These are phyloP conservation scores for Platalea minor DNA, from an alignment of 2,797 vertebrate species.

Conservation along the genomic window DNA sequence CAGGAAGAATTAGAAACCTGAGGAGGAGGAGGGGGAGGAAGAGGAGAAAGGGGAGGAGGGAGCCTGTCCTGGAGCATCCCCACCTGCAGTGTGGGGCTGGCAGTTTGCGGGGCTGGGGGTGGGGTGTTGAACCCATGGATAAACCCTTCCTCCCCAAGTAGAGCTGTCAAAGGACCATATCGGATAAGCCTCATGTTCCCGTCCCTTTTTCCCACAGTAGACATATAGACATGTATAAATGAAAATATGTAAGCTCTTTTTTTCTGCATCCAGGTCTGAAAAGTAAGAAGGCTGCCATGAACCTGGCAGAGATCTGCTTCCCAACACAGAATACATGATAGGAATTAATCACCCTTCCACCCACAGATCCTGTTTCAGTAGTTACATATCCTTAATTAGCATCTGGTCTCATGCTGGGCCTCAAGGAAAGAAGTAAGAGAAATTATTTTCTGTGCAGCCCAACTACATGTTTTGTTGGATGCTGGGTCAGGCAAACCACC, in stretches of 20 bases:
- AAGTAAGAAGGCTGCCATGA: background rate
- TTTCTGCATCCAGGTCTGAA: background rate
- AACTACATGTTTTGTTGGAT: background rate
- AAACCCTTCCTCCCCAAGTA: background rate
- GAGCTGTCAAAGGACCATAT: background rate
- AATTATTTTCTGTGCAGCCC: background rate
- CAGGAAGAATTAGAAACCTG: background rate
- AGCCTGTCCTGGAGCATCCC: background rate
- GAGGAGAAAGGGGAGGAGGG: background rate
- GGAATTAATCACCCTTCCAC: background rate
- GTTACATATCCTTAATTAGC: background rate
- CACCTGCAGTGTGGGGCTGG: background rate
- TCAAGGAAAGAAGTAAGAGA: background rate
- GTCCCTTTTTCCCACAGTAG: accelerated
- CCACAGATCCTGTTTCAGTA: background rate
- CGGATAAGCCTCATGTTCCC: accelerated
- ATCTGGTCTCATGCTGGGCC: background rate
- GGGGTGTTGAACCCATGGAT: background rate
- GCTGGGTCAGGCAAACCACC: background rate
- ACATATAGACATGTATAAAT: background rate
- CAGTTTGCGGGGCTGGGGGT: background rate
- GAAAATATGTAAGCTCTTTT: background rate
- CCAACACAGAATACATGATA: background rate
- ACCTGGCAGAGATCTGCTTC: background rate
- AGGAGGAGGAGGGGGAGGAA: background rate